phyloP scores from a whole-genome alignment of 35 echinoderm and acorn worm genomes.

The Chiridota heheva region DNA sequence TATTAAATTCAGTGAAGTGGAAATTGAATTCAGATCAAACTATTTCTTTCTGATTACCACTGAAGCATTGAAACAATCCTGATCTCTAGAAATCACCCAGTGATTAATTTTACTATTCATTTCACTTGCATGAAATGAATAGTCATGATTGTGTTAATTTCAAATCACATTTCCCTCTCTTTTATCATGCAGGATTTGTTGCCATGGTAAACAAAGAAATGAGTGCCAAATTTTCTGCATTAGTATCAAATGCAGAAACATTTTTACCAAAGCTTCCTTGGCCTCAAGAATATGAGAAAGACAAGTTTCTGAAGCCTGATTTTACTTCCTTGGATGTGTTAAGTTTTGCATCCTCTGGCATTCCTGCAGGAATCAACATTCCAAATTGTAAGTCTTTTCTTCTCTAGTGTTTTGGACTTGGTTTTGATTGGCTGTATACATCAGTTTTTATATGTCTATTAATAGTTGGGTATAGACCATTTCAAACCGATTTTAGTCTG shows the following conservation, averaged over 20 bases:
- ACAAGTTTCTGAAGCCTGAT: conserved; percentile 85
- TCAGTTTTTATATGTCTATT: neutral
- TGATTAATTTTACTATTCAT: no score
- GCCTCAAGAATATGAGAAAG: conserved; percentile 95
- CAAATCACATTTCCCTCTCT: conserved; percentile 15
- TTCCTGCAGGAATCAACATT: conserved; percentile 95
- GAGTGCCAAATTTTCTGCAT: conserved; percentile 90
- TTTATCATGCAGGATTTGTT: conserved; percentile 67
- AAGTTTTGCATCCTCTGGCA: conserved; percentile 93
- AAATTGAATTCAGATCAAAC: no score
- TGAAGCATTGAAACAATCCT: no score
- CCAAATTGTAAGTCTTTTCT: conserved; percentile 86
- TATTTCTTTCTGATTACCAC: no score
- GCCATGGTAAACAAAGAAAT: conserved; percentile 99
- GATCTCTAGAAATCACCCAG: no score
- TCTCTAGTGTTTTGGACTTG: neutral
- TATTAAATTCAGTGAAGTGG: no score
- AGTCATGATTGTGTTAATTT: no score
- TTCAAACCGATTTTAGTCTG: no score
- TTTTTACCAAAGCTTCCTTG: conserved; percentile 89
- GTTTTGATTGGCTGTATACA: neutral
- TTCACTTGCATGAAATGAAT: no score
- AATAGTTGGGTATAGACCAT: neutral
- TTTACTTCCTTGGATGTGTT: conserved; percentile 95
- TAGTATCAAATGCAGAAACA: conserved; percentile 86